These are phyloP conservation scores for Drosophila sproati DNA, from an alignment of 1,140 invertebrate genomes.

Conservation along the genomic window DNA sequence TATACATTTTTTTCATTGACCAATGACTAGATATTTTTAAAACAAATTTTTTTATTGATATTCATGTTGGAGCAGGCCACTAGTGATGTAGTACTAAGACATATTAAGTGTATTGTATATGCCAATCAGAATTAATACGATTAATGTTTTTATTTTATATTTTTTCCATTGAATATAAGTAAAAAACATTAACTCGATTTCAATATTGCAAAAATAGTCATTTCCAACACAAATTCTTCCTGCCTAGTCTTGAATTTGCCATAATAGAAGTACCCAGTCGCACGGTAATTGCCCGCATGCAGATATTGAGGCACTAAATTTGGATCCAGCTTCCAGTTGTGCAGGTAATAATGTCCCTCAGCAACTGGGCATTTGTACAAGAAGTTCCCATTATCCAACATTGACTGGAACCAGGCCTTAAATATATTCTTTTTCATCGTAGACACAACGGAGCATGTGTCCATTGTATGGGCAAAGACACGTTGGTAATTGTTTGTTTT, in stretches of 20 bases:
- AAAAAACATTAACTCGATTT: conserved; percentile 9
- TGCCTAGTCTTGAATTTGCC: conserved; percentile 60
- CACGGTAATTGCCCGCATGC: conserved; percentile 62
- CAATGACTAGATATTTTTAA: too few relatives aligned
- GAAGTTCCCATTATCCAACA: conserved; percentile 58
- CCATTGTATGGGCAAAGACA: conserved; percentile 57
- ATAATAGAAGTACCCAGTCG: conserved; percentile 56
- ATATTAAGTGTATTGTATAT: too few relatives aligned
- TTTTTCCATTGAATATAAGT: background rate
- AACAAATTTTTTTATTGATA: too few relatives aligned
- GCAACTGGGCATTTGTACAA: conserved; percentile 59
- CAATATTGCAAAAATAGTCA: conserved; percentile 41
- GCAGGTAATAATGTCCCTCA: conserved; percentile 49
- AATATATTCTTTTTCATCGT: conserved; percentile 53
- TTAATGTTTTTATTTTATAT: background rate
- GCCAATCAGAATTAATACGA: too few relatives aligned
- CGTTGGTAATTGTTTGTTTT: conserved; percentile 53
- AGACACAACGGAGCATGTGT: conserved; percentile 45
- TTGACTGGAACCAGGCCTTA: conserved; percentile 59
- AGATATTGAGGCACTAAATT: conserved; percentile 55
- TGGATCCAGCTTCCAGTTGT: conserved; percentile 53
- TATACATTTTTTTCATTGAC: too few relatives aligned
- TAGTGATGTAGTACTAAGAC: too few relatives aligned
- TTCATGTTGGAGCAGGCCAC: too few relatives aligned
- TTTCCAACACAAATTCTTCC: conserved; percentile 54